Conservation (phyloP, 2,797 vertebrate genomes). For the Adrianichthys oophorus region DNA sequence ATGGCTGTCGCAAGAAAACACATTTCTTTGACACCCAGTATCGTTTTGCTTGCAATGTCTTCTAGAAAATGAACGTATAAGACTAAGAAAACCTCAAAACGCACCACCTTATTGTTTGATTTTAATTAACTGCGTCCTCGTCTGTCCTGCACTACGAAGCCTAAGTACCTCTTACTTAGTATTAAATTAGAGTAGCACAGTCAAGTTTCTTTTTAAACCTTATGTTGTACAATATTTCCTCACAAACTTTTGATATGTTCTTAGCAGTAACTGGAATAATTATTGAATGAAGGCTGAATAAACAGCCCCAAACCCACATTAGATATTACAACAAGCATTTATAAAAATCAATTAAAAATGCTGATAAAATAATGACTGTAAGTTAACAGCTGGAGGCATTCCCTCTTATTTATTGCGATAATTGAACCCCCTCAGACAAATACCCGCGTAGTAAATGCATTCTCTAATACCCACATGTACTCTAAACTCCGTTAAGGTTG, state of each 20-base stretch:
- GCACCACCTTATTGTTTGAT: slow-evolving; percentile 65
- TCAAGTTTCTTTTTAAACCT: slow-evolving; percentile 56
- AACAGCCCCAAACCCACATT: slow-evolving; percentile 54
- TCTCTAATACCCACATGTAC: slow-evolving; percentile 50
- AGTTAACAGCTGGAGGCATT: slow-evolving; percentile 58
- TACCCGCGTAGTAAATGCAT: slow-evolving; percentile 61
- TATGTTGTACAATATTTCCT: slow-evolving; percentile 76
- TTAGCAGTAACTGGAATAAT: slow-evolving; percentile 64
- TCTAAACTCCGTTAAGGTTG: slow-evolving; percentile 41
- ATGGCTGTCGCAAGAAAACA: slow-evolving; percentile 59
- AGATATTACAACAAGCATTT: slow-evolving; percentile 56
- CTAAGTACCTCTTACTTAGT: slow-evolving; percentile 75
- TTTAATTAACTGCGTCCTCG: slow-evolving; percentile 70
- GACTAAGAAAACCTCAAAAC: slow-evolving; percentile 76
- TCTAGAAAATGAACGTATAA: slow-evolving; percentile 69
- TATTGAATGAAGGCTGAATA: slow-evolving; percentile 52
- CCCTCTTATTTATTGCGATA: slow-evolving; percentile 75
- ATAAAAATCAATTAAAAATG: slow-evolving; percentile 61
- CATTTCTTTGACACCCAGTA: slow-evolving; percentile 35
- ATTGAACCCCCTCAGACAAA: slow-evolving; percentile 66
- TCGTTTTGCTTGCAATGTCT: slow-evolving; percentile 56
- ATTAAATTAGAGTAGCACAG: slow-evolving; percentile 62
- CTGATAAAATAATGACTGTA: slow-evolving; percentile 64
- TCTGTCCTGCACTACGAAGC: slow-evolving; percentile 62
- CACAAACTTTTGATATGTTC: slow-evolving; percentile 80